Percentiles rank a stretch among this genome's conserved stretches.
Evolutionary conservation across 2,888 invertebrate species (phyloP).

Genomic region (Myopa tessellatipennis): DNA sequence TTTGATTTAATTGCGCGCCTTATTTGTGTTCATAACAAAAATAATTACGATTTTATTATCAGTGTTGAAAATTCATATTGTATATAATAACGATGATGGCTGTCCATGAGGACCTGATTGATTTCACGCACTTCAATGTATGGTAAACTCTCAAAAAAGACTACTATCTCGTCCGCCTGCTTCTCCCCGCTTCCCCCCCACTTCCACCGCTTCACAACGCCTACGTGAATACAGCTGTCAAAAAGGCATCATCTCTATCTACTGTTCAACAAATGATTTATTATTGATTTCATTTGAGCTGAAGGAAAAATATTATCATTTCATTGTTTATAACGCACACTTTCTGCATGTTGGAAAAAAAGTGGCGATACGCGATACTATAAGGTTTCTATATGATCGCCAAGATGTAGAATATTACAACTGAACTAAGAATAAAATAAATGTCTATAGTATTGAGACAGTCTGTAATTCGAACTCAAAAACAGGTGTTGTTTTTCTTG

Average conservation of each 20-base stretch:
- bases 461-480: no score
- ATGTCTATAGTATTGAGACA: no score
- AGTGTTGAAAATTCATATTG: not conserved
- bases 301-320: slow-evolving; percentile 1
- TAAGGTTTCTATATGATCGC: no score
- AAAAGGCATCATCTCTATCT: not conserved
- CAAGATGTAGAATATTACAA: no score
- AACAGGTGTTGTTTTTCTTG: no score
- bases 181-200: not conserved
- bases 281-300: not conserved
- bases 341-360: not conserved
- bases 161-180: no score
- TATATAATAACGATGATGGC: not conserved
- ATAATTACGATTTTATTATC: not conserved
- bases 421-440: no score
- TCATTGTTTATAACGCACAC: not conserved
- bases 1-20: not conserved
- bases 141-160: no score
- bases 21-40: not conserved
- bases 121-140: not conserved
- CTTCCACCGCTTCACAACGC: not conserved
- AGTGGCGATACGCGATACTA: not conserved
- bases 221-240: not conserved
- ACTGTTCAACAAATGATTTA: not conserved
- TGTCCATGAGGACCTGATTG: not conserved